Evolutionary conservation across 2,888 invertebrate species (phyloP).

Genomic region (Heteropelma amictum): DNA sequence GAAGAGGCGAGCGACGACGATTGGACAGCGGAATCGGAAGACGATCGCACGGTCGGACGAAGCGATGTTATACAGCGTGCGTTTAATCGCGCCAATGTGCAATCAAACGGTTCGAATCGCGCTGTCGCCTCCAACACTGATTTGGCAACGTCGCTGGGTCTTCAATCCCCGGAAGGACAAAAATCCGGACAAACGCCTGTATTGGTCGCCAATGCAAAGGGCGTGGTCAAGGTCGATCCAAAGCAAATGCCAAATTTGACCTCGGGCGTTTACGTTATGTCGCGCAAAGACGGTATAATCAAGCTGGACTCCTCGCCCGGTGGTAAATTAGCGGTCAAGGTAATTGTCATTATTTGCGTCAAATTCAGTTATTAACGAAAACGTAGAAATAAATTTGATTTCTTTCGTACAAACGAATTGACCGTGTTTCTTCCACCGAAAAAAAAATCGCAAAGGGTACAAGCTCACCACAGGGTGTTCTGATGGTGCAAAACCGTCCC

Average conservation of each 20-base stretch:
- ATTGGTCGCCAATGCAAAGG: slow-evolving; percentile 82
- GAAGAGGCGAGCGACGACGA: slow-evolving; percentile 79
- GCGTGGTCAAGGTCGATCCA: slow-evolving; percentile 87
- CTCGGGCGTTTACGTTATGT: slow-evolving; percentile 87
- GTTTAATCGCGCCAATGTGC: slow-evolving; percentile 73
- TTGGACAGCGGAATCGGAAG: slow-evolving; percentile 77
- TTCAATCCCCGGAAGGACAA: slow-evolving; percentile 64
- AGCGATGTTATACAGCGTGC: slow-evolving; percentile 76
- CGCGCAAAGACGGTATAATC: slow-evolving; percentile 86
- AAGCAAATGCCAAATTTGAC: slow-evolving; percentile 84
- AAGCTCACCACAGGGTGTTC: slow-evolving; percentile 64
- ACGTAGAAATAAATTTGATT: too few relatives aligned
- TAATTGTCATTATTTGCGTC: too few relatives aligned
- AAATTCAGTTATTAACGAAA: too few relatives aligned
- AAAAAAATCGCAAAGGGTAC: too few relatives aligned
- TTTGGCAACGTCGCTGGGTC: slow-evolving; percentile 80
- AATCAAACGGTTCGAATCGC: slow-evolving; percentile 75
- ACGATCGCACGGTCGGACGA: slow-evolving; percentile 75
- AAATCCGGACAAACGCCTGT: slow-evolving; percentile 65
- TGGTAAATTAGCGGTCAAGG: slow-evolving; percentile 76
- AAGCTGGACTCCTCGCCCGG: slow-evolving; percentile 84
- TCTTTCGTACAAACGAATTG: too few relatives aligned
- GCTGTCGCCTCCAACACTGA: slow-evolving; percentile 78
- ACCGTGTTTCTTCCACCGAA: too few relatives aligned
- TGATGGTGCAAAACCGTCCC: slow-evolving; percentile 75